Evolutionary conservation across 2,888 invertebrate genomes (phyloP).

Genomic region (Drosophila nr. perissopoda): DNA sequence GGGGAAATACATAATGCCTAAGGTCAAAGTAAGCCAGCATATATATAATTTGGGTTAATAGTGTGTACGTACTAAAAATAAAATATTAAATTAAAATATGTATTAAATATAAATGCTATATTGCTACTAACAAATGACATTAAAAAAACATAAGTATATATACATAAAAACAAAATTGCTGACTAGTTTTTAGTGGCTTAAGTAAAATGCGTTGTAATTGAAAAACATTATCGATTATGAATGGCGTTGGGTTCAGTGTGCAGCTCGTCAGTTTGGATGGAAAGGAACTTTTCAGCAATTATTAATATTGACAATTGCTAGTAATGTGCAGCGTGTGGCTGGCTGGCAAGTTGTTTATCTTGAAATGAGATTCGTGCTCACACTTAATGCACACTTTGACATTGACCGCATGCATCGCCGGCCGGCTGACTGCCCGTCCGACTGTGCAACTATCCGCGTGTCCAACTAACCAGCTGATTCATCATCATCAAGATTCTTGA

Average conservation of each 20-base stretch:
- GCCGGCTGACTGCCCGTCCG: slow-evolving; percentile 48
- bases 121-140: no score
- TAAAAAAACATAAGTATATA: neutral
- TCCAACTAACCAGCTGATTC: slow-evolving; percentile 50
- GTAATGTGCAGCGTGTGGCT: slow-evolving; percentile 62
- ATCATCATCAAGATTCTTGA: slow-evolving; percentile 61
- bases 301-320: slow-evolving; percentile 66
- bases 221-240: neutral
- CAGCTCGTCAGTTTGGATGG: slow-evolving; percentile 14
- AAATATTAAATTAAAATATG: neutral
- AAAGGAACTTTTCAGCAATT: slow-evolving; percentile 61
- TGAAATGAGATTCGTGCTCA: slow-evolving; percentile 77
- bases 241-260: slow-evolving; percentile 20
- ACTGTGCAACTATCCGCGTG: neutral
- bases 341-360: slow-evolving; percentile 77
- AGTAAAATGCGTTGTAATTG: neutral
- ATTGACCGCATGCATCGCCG: slow-evolving; percentile 70
- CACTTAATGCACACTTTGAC: slow-evolving; percentile 56
- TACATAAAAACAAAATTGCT: neutral
- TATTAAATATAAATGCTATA: neutral
- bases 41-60: neutral
- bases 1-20: neutral
- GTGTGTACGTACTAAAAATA: neutral
- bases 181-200: neutral
- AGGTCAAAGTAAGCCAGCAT: neutral